Conservation (phyloP, 2,113 vertebrate genomes). For the Pao palembangensis region DNA sequence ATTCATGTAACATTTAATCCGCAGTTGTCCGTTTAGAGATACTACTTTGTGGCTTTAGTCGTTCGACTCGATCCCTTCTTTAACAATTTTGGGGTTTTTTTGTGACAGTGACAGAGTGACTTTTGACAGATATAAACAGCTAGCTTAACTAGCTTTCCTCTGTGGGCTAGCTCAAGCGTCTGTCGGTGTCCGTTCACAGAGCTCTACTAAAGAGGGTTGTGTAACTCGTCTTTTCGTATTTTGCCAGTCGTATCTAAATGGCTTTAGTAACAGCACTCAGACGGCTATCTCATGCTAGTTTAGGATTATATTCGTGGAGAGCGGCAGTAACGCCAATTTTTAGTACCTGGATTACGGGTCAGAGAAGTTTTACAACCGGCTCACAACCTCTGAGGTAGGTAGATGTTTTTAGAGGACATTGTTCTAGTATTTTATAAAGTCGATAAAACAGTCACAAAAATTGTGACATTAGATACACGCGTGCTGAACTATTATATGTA, state of each 20-base stretch:
- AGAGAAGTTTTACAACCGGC: conserved; percentile 38
- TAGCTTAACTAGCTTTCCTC: conserved; percentile 26
- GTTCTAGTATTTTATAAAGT: no score
- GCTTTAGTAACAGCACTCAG: conserved; percentile 43
- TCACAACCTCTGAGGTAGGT: conserved; percentile 42
- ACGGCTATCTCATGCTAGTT: conserved; percentile 22
- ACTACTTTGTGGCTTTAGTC: no score
- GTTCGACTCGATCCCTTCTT: no score
- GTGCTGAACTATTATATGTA: no score
- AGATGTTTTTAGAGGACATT: no score
- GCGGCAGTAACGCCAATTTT: neutral
- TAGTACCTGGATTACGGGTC: neutral
- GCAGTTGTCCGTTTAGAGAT: no score
- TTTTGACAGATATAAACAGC: conserved; percentile 32
- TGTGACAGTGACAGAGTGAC: conserved; percentile 43
- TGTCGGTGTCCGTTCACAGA: neutral
- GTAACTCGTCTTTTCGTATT: neutral
- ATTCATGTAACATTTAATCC: no score
- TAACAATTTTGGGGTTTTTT: neutral
- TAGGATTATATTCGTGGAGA: conserved; percentile 21
- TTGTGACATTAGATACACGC: no score
- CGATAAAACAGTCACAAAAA: no score
- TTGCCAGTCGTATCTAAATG: conserved; percentile 18
- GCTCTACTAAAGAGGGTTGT: neutral
- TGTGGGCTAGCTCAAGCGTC: neutral